Conservation (phyloP, 2,113 vertebrate genomes). For the Xenus cinereus region DNA sequence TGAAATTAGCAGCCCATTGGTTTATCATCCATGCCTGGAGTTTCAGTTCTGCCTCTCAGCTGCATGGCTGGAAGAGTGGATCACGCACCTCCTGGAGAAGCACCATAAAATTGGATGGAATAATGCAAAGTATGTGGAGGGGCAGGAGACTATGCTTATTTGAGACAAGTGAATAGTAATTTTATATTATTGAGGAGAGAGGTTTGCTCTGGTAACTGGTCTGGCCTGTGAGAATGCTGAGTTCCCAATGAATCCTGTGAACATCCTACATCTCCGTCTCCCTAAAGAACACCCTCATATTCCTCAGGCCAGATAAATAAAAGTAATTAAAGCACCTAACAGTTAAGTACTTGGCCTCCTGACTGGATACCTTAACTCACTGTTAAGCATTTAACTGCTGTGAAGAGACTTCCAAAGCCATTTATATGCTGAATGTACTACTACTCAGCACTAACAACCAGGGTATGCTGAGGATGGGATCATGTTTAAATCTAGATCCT, state of each 20-base stretch:
- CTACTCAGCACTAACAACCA: neutral
- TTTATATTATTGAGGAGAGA: neutral
- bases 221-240: neutral
- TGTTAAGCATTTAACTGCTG: neutral
- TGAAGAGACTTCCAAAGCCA: neutral
- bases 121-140: neutral
- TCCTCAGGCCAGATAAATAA: neutral
- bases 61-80: neutral
- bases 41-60: neutral
- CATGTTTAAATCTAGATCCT: neutral
- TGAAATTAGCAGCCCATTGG: neutral
- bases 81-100: neutral
- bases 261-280: neutral
- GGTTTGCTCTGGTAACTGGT: neutral
- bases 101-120: neutral
- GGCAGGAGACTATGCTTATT: neutral
- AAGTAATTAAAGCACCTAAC: neutral
- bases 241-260: neutral
- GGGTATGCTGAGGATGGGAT: neutral
- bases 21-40: neutral
- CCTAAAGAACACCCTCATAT: neutral
- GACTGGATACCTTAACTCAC: neutral
- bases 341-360: neutral
- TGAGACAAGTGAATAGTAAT: neutral
- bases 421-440: neutral